Conservation (phyloP, 2,797 vertebrate genomes). For the Spondyliosoma cantharus region DNA sequence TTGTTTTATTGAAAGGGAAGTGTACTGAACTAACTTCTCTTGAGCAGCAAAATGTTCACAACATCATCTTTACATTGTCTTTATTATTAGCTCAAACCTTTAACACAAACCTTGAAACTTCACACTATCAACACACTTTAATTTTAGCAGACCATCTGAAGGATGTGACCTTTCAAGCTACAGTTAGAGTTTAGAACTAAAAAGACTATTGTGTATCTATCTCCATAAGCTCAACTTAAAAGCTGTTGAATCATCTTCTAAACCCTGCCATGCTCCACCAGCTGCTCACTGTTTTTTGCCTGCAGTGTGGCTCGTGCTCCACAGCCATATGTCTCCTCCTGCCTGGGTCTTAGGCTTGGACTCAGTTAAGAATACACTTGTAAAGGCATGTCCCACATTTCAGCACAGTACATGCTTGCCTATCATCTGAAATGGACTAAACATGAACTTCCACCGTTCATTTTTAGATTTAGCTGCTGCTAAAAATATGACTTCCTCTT, state of each 20-base stretch:
- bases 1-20: not conserved
- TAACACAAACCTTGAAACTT: not conserved
- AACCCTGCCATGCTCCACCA: constrained; percentile 28
- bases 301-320: constrained; percentile 35
- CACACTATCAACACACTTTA: not conserved
- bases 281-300: constrained; percentile 37
- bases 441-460: constrained; percentile 39
- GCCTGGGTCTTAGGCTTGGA: constrained; percentile 29
- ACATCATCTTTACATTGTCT: not conserved
- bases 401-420: not conserved
- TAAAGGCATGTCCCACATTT: constrained; percentile 2
- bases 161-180: not conserved
- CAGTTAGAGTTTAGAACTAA: not conserved
- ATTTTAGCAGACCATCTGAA: not conserved
- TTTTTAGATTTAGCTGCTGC: constrained; percentile 43
- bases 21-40: not conserved
- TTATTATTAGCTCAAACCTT: not conserved
- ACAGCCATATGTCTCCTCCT: constrained; percentile 38
- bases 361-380: constrained; percentile 2
- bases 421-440: constrained; percentile 24
- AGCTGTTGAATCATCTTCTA: constrained; percentile 37
- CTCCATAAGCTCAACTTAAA: constrained; percentile 26
- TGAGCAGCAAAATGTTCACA: not conserved
- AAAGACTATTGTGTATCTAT: constrained; percentile 1
- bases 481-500: constrained; percentile 66